Percentiles rank a stretch among this genome's conserved stretches.
Evolutionary conservation across 2,797 vertebrate species (phyloP).

Genomic region (Pteropus rufus): DNA sequence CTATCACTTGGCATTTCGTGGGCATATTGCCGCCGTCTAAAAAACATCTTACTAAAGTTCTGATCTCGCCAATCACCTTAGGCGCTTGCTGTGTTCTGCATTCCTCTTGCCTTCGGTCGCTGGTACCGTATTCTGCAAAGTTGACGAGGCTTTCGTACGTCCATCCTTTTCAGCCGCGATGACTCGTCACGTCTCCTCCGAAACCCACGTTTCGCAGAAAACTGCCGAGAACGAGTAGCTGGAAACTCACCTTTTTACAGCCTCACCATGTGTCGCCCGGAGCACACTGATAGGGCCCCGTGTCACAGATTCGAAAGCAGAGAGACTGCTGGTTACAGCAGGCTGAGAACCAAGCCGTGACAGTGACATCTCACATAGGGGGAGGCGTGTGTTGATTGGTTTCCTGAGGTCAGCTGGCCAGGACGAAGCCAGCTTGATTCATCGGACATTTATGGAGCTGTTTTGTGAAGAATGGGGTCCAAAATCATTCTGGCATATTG

Average conservation of each 20-base stretch:
- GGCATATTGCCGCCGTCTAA: rapidly evolving
- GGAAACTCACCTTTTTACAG: background rate
- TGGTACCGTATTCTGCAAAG: no score
- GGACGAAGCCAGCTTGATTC: no score
- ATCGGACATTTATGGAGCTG: rapidly evolving
- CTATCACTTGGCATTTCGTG: background rate
- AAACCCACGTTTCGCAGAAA: background rate
- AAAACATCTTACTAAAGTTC: background rate
- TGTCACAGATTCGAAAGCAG: rapidly evolving
- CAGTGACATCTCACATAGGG: no score
- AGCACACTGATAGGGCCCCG: rapidly evolving
- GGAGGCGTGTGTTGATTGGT: no score
- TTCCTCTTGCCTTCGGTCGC: rapidly evolving
- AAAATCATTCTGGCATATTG: no score
- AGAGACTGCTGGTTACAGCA: background rate
- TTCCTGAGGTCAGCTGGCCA: no score
- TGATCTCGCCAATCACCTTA: background rate
- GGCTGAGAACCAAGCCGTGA: rapidly evolving
- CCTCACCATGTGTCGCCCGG: rapidly evolving
- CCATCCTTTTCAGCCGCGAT: no score
- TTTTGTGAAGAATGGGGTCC: no score
- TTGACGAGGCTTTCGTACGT: background rate
- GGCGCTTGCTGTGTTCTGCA: no score
- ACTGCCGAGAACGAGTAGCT: background rate
- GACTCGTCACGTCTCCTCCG: rapidly evolving